These are phyloP conservation scores for Sycophila texana DNA, from an alignment of 2,888 invertebrate species.

Conservation along the genomic window DNA sequence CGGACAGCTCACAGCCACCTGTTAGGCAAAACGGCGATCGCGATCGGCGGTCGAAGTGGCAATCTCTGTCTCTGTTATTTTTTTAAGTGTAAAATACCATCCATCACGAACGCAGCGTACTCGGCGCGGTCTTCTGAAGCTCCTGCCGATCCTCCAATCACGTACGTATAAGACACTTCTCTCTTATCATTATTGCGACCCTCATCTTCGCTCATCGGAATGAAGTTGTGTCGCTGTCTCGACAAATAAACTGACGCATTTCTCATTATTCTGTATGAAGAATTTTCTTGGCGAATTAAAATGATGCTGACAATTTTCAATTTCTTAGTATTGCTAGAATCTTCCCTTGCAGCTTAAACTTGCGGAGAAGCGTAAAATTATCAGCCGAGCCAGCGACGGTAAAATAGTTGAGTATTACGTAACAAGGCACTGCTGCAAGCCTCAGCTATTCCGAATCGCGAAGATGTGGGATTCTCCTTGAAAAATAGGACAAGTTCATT, in stretches of 20 bases:
- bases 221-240: neutral
- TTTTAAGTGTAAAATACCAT: neutral
- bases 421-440: constrained; percentile 1
- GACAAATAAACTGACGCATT: neutral
- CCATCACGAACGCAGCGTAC: constrained; percentile 20
- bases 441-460: constrained; percentile 15
- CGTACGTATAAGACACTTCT: constrained; percentile 17
- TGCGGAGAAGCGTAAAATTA: too few species aligned
- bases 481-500: constrained; percentile 44
- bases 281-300: neutral
- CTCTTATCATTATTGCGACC: constrained; percentile 23
- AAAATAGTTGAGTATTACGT: constrained; percentile 36
- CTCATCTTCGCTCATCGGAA: constrained; percentile 26
- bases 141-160: constrained; percentile 40
- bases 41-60: constrained; percentile 44
- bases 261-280: too few species aligned
- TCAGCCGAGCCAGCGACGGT: neutral
- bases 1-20: neutral
- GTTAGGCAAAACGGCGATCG: constrained; percentile 5
- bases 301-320: neutral
- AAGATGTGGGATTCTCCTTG: constrained; percentile 26
- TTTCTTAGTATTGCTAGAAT: neutral
- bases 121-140: constrained; percentile 29
- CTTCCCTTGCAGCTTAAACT: too few species aligned
- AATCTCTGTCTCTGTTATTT: neutral